These are phyloP conservation scores for Physeter macrocephalus DNA, from an alignment of 2,113 vertebrate species.

Conservation along the genomic window DNA sequence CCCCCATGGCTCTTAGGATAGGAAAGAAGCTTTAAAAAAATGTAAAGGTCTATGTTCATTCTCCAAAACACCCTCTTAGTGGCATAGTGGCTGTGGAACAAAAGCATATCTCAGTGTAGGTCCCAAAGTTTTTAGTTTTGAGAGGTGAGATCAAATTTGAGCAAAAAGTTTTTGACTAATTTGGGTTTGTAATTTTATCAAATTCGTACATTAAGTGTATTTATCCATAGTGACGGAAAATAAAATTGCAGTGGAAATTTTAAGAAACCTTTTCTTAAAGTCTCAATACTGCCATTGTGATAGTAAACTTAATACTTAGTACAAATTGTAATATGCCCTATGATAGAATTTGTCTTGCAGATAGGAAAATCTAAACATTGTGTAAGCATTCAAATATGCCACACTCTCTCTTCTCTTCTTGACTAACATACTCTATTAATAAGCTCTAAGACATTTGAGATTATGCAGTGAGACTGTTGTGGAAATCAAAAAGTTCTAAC, in stretches of 20 bases:
- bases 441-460: slow-evolving; percentile 22
- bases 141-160: not conserved
- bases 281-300: not conserved
- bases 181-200: not conserved
- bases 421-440: not conserved
- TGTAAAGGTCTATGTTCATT: not conserved
- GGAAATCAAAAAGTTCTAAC: slow-evolving; percentile 1
- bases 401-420: not conserved
- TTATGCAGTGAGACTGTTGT: not conserved
- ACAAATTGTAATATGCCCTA: not conserved
- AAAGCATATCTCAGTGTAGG: not conserved
- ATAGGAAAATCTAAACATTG: not conserved
- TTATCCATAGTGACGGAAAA: not conserved
- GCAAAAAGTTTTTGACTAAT: not conserved
- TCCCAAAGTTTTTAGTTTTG: slow-evolving; percentile 27
- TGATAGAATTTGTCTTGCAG: slow-evolving; percentile 14
- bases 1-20: not conserved
- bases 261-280: not conserved
- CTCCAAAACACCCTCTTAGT: not conserved
- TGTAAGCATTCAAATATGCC: not conserved
- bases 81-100: not conserved
- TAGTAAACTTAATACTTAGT: not conserved
- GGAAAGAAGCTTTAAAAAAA: not conserved
- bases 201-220: not conserved
- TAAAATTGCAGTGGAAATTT: not conserved